Evolutionary conservation across 2,797 vertebrate species (phyloP).

Genomic region (Gallirallus australis): DNA sequence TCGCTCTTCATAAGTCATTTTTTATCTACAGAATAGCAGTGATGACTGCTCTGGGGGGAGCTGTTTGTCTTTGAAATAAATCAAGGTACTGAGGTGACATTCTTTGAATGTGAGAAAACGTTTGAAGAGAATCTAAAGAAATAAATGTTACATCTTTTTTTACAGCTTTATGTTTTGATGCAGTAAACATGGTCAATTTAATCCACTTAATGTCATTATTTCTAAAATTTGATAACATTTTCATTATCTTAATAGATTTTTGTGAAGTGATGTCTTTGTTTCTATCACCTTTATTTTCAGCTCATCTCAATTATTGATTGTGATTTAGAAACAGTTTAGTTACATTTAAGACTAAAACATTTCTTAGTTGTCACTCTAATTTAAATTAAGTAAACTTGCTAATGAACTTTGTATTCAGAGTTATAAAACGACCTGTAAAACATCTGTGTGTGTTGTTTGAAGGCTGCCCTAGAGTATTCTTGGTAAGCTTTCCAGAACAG

Average conservation of each 20-base stretch:
- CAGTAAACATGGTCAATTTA: neutral
- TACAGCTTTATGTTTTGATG: neutral
- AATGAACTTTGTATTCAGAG: neutral
- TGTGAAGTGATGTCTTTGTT: neutral
- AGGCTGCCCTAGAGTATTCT: neutral
- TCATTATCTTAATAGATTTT: neutral
- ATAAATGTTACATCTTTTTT: neutral
- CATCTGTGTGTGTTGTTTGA: neutral
- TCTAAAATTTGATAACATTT: neutral
- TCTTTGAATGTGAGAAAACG: neutral
- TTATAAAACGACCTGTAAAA: neutral
- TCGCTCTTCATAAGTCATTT: neutral
- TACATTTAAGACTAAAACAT: neutral
- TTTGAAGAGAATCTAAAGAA: slow-evolving; percentile 2
- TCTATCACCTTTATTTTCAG: slow-evolving; percentile 13
- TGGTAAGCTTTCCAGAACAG: neutral
- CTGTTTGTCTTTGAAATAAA: slow-evolving; percentile 42
- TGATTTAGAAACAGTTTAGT: neutral
- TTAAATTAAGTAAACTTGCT: neutral
- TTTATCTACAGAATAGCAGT: neutral
- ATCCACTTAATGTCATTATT: neutral
- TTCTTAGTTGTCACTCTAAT: neutral
- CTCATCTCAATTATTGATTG: neutral
- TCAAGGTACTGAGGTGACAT: neutral
- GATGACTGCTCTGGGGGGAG: slow-evolving; percentile 1